Base-by-base conservation (phyloP, 1,140 invertebrate genomes). In the Diorhabda elongata region DNA sequence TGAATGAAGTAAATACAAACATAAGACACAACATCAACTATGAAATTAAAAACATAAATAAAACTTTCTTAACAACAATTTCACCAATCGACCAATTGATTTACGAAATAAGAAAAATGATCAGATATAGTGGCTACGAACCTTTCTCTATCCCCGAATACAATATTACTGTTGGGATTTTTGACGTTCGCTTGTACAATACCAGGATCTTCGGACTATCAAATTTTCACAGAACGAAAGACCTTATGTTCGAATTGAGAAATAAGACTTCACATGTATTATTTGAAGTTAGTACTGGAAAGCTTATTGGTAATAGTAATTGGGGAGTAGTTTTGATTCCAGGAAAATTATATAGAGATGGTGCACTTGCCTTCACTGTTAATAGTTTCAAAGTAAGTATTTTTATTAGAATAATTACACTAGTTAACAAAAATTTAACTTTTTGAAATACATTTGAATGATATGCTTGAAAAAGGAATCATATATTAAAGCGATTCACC, bases 61-160 rank as follows among this genome's bases (percentile, higher is more conserved):
- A 90, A 74, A 87, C 86, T 58, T 91, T 94, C 74, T 91, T 92
- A 0, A 94, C 94, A 80, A 94, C 92, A 0, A 92, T 94, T 72
- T 90, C 91, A 5, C 92, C 92, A 0, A 83, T 94, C 59, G 92
- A 95, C 74, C 91, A 92, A 85, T 87, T 90, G 6, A 86, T 94
- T 52, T 87, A 89, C 3, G 89, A 92, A 75, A 85, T 85, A 1
- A 83, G 92, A 6, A 89, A 88, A 72, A 87, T 89, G 74, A 88
- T 94, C 2, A 85, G 87, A 6, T 81, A 87, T 52, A 87, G 88
- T 81, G 85, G 69, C 87, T 5, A 88, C 69, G 93, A 94, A 81
- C 92, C 93, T 0, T 91, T 88, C 71, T 84, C 85, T 75, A 71
- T 92, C 2, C 83, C 87, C 3, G 89, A 92, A 78, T 90, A 91